These are phyloP conservation scores for Pheosia gnoma DNA, from an alignment of 2,888 invertebrate genomes.

Conservation along the genomic window DNA sequence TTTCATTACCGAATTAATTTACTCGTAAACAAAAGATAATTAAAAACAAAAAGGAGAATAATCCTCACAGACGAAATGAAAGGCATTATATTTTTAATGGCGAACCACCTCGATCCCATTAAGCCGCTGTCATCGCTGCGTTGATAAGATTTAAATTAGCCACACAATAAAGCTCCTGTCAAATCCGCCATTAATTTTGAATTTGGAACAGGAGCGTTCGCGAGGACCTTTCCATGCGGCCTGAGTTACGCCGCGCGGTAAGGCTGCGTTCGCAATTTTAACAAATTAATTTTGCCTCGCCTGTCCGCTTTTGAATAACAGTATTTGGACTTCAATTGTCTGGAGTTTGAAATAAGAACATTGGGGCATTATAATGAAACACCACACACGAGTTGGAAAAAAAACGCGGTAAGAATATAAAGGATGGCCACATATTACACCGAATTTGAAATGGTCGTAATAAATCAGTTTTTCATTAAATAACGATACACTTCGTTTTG, in stretches of 20 bases:
- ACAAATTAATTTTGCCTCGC: constrained; percentile 58
- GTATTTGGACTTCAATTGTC: constrained; percentile 48
- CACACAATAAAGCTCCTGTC: constrained; percentile 82
- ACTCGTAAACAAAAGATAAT: constrained; percentile 47
- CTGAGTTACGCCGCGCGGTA: constrained; percentile 27
- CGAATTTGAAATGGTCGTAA: constrained; percentile 10
- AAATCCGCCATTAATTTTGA: constrained; percentile 83
- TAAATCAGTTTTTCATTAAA: constrained; percentile 24
- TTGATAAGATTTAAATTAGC: constrained; percentile 84
- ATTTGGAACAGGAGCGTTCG: constrained; percentile 78
- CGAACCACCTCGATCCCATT: constrained; percentile 77
- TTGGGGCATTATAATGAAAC: constrained; percentile 32
- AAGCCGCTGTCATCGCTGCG: constrained; percentile 79
- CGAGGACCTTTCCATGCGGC: constrained; percentile 21
- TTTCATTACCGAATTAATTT: constrained; percentile 49
- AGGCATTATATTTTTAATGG: constrained; percentile 71
- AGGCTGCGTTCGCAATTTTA: constrained; percentile 42
- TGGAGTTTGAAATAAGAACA: constrained; percentile 36
- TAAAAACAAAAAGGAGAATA: constrained; percentile 41
- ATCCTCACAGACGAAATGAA: constrained; percentile 39
- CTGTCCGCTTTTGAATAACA: constrained; percentile 39
- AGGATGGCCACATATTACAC: neutral
- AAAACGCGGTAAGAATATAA: constrained; percentile 1
- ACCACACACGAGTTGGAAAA: constrained; percentile 28
- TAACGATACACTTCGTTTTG: neutral